Evolutionary conservation across 2,797 vertebrate species (phyloP).

Genomic region (Acrocephalus scirpaceus): DNA sequence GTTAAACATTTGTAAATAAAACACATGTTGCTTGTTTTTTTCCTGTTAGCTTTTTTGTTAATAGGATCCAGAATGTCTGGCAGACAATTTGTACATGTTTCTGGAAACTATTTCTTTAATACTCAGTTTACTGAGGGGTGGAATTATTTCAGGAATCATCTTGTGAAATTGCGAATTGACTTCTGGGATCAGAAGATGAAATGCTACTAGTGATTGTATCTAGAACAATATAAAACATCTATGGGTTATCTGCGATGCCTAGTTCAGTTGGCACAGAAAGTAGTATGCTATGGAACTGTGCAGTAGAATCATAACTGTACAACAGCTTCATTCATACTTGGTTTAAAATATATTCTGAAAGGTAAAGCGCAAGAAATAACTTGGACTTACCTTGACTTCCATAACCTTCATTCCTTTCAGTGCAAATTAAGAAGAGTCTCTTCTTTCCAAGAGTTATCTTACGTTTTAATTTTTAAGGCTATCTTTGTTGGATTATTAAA

Average conservation of each 20-base stretch:
- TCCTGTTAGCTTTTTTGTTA: neutral
- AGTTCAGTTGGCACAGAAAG: neutral
- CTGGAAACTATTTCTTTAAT: neutral
- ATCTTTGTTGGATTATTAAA: neutral
- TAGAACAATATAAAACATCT: neutral
- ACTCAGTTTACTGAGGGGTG: neutral
- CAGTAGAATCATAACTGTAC: neutral
- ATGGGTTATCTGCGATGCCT: neutral
- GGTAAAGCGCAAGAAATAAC: neutral
- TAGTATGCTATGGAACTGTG: neutral
- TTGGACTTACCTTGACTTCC: rapidly evolving
- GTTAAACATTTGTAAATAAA: neutral
- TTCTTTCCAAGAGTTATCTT: neutral
- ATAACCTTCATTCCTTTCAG: neutral
- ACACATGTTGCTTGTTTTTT: rapidly evolving
- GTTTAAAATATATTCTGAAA: neutral
- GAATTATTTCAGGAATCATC: neutral
- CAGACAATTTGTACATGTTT: neutral
- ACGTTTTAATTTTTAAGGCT: neutral
- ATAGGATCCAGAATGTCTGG: neutral
- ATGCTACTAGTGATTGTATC: neutral
- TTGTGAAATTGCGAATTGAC: neutral
- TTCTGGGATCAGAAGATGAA: neutral
- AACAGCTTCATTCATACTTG: neutral
- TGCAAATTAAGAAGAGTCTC: neutral